phyloP scores from a whole-genome alignment of 2,797 vertebrate species.

The Pipistrellus pipistrellus region DNA sequence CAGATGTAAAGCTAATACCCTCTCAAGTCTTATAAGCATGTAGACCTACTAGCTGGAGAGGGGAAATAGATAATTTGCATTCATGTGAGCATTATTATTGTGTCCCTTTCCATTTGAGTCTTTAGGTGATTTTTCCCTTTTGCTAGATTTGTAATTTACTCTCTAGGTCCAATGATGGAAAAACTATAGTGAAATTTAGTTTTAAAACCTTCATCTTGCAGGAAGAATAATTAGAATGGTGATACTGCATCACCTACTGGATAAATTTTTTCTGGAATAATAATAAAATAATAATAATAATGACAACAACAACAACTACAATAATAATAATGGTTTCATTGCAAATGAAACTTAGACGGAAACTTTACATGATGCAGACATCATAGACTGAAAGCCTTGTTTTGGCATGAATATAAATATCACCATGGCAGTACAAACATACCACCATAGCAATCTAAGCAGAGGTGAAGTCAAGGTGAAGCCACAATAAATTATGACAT shows the following conservation, averaged over 20 bases:
- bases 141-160: neutral
- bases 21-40: neutral
- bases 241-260: neutral
- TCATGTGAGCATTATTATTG: neutral
- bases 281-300: neutral
- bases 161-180: neutral
- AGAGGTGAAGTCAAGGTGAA: neutral
- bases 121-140: neutral
- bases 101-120: neutral
- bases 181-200: neutral
- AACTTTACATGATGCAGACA: neutral
- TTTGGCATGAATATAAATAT: neutral
- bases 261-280: neutral
- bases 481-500: neutral
- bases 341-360: neutral
- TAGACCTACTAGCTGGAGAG: neutral
- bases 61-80: neutral
- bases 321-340: neutral
- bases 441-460: neutral
- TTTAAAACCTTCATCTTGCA: neutral
- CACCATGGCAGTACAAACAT: neutral
- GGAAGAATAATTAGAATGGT: neutral
- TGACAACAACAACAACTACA: no score
- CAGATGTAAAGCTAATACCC: neutral
- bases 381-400: neutral